Conservation (phyloP, 2,888 invertebrate genomes). For the Dexiosoma caninum region DNA sequence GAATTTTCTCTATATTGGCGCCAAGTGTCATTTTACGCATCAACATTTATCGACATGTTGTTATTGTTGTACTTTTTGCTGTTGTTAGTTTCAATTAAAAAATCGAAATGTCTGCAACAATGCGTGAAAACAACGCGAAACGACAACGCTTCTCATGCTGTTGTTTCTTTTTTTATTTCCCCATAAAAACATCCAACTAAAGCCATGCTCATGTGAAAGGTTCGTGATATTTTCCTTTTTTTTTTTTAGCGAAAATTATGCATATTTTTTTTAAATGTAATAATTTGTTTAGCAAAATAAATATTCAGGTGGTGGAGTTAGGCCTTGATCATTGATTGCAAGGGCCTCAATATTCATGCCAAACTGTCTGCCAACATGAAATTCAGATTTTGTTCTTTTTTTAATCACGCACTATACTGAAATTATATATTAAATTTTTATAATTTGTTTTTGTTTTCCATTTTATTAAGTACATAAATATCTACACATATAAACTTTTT, state of each 20-base stretch:
- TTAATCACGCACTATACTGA: too few relatives aligned
- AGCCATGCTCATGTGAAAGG: slow-evolving; percentile 30
- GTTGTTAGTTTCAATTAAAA: slow-evolving; percentile 30
- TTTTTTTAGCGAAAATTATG: slow-evolving; percentile 49
- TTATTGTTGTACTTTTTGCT: slow-evolving; percentile 13
- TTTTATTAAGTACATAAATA: too few relatives aligned
- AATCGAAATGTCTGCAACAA: slow-evolving; percentile 58
- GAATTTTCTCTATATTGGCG: slow-evolving; percentile 68
- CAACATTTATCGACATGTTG: slow-evolving; percentile 60
- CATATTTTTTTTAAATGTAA: slow-evolving; percentile 59
- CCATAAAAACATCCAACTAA: slow-evolving; percentile 1
- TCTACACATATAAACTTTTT: too few relatives aligned
- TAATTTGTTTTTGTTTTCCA: too few relatives aligned
- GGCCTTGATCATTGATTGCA: neutral
- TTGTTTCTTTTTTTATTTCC: neutral
- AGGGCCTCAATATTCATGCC: slow-evolving; percentile 25
- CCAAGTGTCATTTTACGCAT: slow-evolving; percentile 69
- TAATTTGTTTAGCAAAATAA: slow-evolving; percentile 46
- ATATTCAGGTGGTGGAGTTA: neutral
- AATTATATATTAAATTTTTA: too few relatives aligned
- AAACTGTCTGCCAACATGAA: too few relatives aligned
- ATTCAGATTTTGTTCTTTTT: too few relatives aligned
- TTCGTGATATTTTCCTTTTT: neutral
- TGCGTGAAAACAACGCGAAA: slow-evolving; percentile 63
- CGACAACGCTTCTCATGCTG: slow-evolving; percentile 46